Evolutionary conservation across 2,888 invertebrate species (phyloP), one percentile per base, ranked within the genome.

Genomic region (Xanthia icteritia): DNA sequence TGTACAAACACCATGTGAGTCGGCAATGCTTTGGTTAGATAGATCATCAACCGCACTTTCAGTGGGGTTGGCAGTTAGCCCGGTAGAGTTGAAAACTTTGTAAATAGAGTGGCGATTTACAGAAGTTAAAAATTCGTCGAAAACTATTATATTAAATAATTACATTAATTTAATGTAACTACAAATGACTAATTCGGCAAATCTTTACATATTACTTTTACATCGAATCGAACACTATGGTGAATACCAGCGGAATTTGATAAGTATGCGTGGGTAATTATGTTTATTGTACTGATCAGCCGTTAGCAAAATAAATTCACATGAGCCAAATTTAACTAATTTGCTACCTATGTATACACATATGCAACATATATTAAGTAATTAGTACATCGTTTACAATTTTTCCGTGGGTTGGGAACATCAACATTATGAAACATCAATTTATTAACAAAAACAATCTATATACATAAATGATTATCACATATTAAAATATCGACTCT

Each of bases 151-250:
- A 85, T 81, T 85, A 86, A 89, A 84, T 91, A 87, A 88, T 84
- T 87, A 87, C 83, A 91, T 89, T 88, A 86, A 89, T 82, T 88
- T 92, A 91, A 90, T 92, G 91, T 88, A 92, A 91, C 94, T 94
- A 94, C 94, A 93, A 93, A 94, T 94, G 92, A 94, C 94, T 96
- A 96, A 96, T 96, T 96, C 96, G 96, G 96, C 94, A 94, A 93
- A 94, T 94, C 88, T 93, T 95, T 92, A 91, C 89, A 91, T 92
- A 92, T 90, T 92, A 91, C 87, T 93, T 93, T 92, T 92, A 93
- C 92, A 93, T 91, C 93, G 94, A 88, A 82, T 89, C 86, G 89
- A 96, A 95, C 95, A 96, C 95, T 94, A 95, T 94, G 92, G 92
- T 95, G 95, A 93, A 92, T 90, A 90, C 90, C 91, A 91, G 90